Base-by-base conservation (phyloP, 1,140 invertebrate genomes). In the Temnothorax curvispinosus region DNA sequence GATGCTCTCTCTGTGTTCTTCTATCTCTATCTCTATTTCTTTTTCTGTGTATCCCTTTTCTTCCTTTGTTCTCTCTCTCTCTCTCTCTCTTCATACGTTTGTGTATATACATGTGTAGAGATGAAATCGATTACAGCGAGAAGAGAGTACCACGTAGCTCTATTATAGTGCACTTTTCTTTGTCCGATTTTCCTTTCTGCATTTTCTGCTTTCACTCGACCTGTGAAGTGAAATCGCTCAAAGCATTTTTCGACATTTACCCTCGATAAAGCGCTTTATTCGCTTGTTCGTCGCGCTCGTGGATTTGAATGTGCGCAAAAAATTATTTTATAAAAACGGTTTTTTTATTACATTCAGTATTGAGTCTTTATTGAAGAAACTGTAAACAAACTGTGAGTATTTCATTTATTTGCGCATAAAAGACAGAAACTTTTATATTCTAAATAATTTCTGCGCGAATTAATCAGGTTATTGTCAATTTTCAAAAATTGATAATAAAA, bases 161-260 rank as follows among this genome's bases (percentile, higher is more conserved):
- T 82, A 82, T 82, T 82, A 82, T 81, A 71, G 52, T 27, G 80
- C 3, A 38, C 41, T 82, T 69, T 81, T 72, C 80, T 72, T 74
- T 58, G 80, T 72, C 58, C 80, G 65, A 27, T 74, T 82, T 82
- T 74, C 67, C 67, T 60, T 74, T 74, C 67, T 82, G 41, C 52
- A 82, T 58, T 60, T 82, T 82, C 38, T n/a, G 52, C 80, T 44
- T 74, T 74, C 52, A 44, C 69, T 47, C 67, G 41, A 15, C 18
- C 56, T 38, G 78, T 47, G 7, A 62, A 60, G 38, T 35, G 65
- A 18, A 74, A 82, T 74, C 54, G 80, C 67, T 74, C 67, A 82
- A 82, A 82, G 67, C 47, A 54, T 65, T 82, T 82, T 74, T 72
- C 67, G 52, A 82, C 67, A 58, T 72, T 82, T 41, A 44, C 54